Evolutionary conservation across 2,797 vertebrate genomes (phyloP).

Genomic region (Argyrosomus regius): DNA sequence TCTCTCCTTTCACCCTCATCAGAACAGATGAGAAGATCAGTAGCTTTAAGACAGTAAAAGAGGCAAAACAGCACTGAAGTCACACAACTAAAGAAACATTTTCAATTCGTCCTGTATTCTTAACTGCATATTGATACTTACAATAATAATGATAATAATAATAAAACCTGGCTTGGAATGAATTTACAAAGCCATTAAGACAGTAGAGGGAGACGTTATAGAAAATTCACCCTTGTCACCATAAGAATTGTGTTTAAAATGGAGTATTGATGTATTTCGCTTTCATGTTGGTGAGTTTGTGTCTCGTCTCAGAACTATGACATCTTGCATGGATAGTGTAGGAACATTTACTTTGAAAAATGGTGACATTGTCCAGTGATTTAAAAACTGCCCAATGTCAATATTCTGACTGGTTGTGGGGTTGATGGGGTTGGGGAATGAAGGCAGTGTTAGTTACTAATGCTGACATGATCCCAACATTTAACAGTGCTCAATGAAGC

Average conservation of each 20-base stretch:
- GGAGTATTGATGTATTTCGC: too few relatives aligned
- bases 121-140: not conserved
- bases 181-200: not conserved
- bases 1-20: not conserved
- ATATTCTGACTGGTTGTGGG: not conserved
- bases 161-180: not conserved
- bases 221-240: too few relatives aligned
- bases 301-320: not conserved
- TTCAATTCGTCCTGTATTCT: not conserved
- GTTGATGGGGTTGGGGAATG: not conserved
- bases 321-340: not conserved
- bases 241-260: not conserved
- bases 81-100: not conserved
- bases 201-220: not conserved
- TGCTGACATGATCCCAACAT: not conserved
- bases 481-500: too few relatives aligned
- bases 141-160: not conserved
- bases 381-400: not conserved
- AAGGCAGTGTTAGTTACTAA: rapidly evolving
- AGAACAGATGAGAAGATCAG: not conserved
- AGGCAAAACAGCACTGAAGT: not conserved
- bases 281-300: too few relatives aligned
- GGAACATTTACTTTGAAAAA: not conserved
- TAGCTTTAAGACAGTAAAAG: not conserved
- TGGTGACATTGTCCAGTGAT: not conserved